Conservation (phyloP, 1,140 invertebrate species). For the Varroa destructor region DNA sequence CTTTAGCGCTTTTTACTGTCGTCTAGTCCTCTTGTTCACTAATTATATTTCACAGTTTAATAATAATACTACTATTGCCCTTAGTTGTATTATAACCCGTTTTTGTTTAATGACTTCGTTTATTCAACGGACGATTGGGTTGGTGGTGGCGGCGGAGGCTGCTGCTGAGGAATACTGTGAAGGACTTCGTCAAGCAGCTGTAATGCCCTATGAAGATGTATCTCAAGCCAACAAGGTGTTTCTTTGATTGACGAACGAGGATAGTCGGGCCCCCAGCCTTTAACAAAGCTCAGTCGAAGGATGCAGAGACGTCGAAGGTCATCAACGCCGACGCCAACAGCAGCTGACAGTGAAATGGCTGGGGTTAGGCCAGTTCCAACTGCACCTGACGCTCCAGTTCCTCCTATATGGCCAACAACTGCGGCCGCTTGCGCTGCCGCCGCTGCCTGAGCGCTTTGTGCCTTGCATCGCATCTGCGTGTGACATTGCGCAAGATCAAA, state of each 20-base stretch:
- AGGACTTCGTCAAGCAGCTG: conserved; percentile 90
- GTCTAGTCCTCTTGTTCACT: no score
- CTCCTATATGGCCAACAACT: conserved; percentile 67
- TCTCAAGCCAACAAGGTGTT: conserved; percentile 95
- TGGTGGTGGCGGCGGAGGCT: no score
- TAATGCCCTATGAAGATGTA: conserved; percentile 84
- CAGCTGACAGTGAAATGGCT: conserved; percentile 51
- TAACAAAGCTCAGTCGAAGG: conserved; percentile 90
- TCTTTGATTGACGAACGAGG: conserved; percentile 89
- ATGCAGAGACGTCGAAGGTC: conserved; percentile 88
- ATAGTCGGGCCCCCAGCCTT: conserved; percentile 97
- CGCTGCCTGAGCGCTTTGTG: conserved; percentile 75
- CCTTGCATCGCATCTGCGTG: conserved; percentile 87
- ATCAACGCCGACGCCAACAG: conserved; percentile 92
- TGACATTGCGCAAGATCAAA: conserved; percentile 92
- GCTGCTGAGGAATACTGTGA: conserved; percentile 42
- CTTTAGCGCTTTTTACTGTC: no score
- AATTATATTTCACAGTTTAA: no score
- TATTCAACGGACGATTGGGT: no score
- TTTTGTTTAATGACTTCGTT: no score
- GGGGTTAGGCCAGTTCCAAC: conserved; percentile 47
- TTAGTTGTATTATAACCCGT: no score
- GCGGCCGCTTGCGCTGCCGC: conserved; percentile 93
- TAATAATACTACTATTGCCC: no score
- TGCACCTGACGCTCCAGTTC: conserved; percentile 42